Evolutionary conservation across 2,888 invertebrate species (phyloP).

Genomic region (Leucoma salicis): DNA sequence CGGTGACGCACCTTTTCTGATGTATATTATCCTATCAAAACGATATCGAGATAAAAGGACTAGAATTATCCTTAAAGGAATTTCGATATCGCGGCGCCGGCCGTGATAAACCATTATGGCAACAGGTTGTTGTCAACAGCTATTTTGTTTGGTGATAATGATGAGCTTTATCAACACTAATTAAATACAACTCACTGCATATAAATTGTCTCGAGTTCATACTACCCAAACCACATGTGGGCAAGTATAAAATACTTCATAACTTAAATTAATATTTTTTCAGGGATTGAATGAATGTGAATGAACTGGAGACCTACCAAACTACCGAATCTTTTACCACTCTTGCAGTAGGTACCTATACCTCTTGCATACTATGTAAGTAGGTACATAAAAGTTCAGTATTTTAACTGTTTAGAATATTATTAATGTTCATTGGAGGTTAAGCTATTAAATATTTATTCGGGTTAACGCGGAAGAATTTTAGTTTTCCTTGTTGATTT

Average conservation of each 20-base stretch:
- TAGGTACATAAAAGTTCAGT: background rate
- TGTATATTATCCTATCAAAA: slow-evolving; percentile 25
- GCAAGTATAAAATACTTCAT: too few species aligned
- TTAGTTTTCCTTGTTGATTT: slow-evolving; percentile 15
- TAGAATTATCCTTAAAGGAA: slow-evolving; percentile 44
- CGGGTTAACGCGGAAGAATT: slow-evolving; percentile 6
- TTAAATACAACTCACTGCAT: too few species aligned
- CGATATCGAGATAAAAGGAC: slow-evolving; percentile 36
- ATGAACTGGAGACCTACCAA: too few species aligned
- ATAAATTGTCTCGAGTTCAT: too few species aligned
- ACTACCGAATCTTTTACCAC: too few species aligned
- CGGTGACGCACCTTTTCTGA: slow-evolving; percentile 42
- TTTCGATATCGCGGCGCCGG: slow-evolving; percentile 39
- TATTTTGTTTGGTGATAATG: slow-evolving; percentile 17
- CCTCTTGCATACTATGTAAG: slow-evolving; percentile 8
- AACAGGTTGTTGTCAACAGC: slow-evolving; percentile 46
- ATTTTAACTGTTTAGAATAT: background rate
- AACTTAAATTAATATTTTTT: too few species aligned
- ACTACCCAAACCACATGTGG: too few species aligned
- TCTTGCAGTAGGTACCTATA: too few species aligned
- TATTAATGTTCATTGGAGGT: slow-evolving; percentile 2
- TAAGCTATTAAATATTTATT: slow-evolving; percentile 4
- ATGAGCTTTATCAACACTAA: slow-evolving; percentile 36
- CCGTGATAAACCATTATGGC: slow-evolving; percentile 41
- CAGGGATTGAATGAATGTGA: too few species aligned